Base-by-base conservation (phyloP, 2,888 invertebrate genomes). In the Habrosyne pyritoides region DNA sequence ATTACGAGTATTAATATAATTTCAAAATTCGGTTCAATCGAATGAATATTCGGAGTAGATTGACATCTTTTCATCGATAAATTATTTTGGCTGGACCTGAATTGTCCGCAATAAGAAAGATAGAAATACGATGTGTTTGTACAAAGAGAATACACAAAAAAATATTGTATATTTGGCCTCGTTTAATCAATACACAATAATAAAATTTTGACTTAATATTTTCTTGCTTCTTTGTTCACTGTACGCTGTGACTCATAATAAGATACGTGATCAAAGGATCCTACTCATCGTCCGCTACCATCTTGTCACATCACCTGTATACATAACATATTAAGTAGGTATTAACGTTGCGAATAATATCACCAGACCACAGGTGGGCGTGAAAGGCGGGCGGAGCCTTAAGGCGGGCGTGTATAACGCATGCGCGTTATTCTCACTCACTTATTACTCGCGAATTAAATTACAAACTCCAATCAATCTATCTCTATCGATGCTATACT, bases 281-380 rank as follows among this genome's bases (percentile, higher is more conserved):
- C 18, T 36, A 36, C 36, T 42, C 42, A 42, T 42, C 42, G 24
- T 3, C 7, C 24, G 42, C 42, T 18, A 42, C 14, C 42, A 42
- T 42, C 18, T 42, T 18, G 14, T 18, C 18, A 42, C n/a, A 12
- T n/a, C 56, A 67, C 47, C 30, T 56, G 33, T 59, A 57, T 53
- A 57, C 24, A n/a, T 33, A 64, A 60, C 49, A 52, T 57, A 54
- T 53, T 22, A 54, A 72, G 79, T 84, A 83, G 85, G 85, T 82
- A 85, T 76, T 77, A 73, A 67, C 71, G 69, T 78, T 73, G 77
- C 73, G 74, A 62, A 71, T 60, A 42, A 42, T n/a, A 42, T 28
- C 73, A 80, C 81, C 76, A 82, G 75, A 85, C 86, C 82, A 89
- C 89, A 89, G 89, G 89, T 91, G 91, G 91, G 91, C 90, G 91